A percentile compares a stretch with the other conserved stretches of the same genome.
Evolutionary conservation across 2,113 vertebrate species (phyloP).

Genomic region (Hypanus sabinus): DNA sequence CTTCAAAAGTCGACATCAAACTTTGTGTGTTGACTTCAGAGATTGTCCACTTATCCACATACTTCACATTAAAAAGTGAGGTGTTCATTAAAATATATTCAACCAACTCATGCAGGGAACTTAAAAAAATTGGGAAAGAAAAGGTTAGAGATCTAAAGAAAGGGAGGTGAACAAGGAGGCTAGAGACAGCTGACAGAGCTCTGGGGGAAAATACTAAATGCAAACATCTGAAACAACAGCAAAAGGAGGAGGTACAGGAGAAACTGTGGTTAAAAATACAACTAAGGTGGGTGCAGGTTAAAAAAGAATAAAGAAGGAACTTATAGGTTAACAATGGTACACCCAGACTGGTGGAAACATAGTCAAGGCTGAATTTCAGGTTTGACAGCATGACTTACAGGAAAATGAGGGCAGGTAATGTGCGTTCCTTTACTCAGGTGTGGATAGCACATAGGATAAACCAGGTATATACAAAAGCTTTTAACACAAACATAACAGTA

Average conservation of each 20-base stretch:
- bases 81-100: neutral
- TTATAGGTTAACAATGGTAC: neutral
- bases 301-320: neutral
- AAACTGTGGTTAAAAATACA: neutral
- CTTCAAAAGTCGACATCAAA: neutral
- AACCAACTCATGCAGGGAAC: neutral
- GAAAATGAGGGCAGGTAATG: no score
- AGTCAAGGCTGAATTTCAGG: conserved; percentile 17
- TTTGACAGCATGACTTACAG: neutral
- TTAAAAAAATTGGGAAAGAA: neutral
- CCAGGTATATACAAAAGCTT: neutral
- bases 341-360: neutral
- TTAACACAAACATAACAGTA: neutral
- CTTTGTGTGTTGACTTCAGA: neutral
- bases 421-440: neutral
- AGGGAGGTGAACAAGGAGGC: neutral
- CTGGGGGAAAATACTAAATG: neutral
- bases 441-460: neutral
- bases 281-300: neutral
- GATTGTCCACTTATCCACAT: neutral
- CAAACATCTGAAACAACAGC: neutral
- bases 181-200: neutral
- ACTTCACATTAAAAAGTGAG: neutral
- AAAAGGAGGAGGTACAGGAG: neutral
- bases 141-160: neutral